A percentile compares a stretch with the other conserved stretches of the same genome.
Evolutionary conservation across 2,888 invertebrate genomes (phyloP).

Genomic region (Dryobota labecula): DNA sequence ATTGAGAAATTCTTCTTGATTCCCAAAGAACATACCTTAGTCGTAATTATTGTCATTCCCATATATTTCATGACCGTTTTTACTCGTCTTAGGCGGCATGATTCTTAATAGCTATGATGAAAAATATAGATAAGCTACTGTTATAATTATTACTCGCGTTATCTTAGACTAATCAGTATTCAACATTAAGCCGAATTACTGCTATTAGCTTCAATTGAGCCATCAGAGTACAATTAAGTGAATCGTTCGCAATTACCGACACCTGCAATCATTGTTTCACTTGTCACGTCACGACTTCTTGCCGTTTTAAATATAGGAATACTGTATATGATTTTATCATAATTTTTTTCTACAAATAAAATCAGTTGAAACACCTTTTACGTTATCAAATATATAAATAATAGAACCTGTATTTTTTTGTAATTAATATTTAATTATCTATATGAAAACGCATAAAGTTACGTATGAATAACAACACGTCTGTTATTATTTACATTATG

Average conservation of each 20-base stretch:
- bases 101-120: constrained; percentile 36
- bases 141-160: constrained; percentile 59
- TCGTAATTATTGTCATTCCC: constrained; percentile 15
- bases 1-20: neutral
- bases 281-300: constrained; percentile 37
- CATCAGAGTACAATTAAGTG: constrained; percentile 68
- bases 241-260: constrained; percentile 63
- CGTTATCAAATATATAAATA: neutral
- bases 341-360: neutral
- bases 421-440: neutral
- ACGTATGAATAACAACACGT: constrained; percentile 26
- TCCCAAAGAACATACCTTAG: neutral
- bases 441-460: constrained; percentile 17
- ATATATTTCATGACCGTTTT: constrained; percentile 16
- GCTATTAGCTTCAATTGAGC: constrained; percentile 69
- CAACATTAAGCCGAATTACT: constrained; percentile 62
- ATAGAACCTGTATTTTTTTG: neutral
- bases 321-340: constrained; percentile 15
- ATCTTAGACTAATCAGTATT: constrained; percentile 66
- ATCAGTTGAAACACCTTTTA: constrained; percentile 10
- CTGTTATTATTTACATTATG: constrained; percentile 60
- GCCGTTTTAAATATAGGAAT: constrained; percentile 44
- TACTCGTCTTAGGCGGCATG: constrained; percentile 17
- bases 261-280: constrained; percentile 63
- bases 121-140: constrained; percentile 59